A percentile compares a stretch with the other conserved stretches of the same genome.
These are phyloP conservation scores for Cylas formicarius DNA, from an alignment of 1,140 invertebrate genomes.

Conservation along the genomic window DNA sequence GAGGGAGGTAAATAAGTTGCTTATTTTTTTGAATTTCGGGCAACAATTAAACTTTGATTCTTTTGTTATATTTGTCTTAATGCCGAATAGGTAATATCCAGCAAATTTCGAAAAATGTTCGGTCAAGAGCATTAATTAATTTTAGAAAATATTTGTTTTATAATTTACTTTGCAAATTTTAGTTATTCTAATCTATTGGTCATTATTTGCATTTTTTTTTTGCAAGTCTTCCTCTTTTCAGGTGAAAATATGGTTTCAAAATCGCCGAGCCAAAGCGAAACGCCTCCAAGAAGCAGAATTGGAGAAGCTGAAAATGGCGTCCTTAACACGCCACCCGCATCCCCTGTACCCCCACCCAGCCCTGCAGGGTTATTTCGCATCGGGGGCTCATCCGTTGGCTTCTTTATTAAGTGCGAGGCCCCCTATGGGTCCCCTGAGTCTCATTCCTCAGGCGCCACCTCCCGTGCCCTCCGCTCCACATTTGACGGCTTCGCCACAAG, in stretches of 20 bases:
- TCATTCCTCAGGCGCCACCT: conserved; percentile 33
- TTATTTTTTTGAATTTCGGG: no score
- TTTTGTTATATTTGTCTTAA: not conserved
- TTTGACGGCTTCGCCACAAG: conserved; percentile 29
- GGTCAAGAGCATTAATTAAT: not conserved
- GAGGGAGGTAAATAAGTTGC: no score
- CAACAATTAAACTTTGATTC: not conserved
- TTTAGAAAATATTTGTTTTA: not conserved
- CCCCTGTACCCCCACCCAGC: conserved; percentile 40
- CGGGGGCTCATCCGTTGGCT: conserved; percentile 39
- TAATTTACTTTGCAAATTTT: not conserved
- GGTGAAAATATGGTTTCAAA: conserved; percentile 98
- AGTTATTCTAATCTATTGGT: not conserved
- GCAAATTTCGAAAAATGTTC: conserved; percentile 3
- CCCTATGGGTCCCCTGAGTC: conserved; percentile 33
- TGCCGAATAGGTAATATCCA: no score
- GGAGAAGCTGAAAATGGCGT: conserved; percentile 57
- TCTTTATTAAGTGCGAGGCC: conserved; percentile 37
- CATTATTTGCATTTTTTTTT: conserved; percentile 6
- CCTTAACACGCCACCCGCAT: conserved; percentile 37
- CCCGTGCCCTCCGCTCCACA: conserved; percentile 24
- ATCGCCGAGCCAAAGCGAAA: conserved; percentile 89
- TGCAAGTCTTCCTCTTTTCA: conserved; percentile 42
- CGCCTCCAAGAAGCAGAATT: conserved; percentile 90
- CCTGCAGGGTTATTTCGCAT: conserved; percentile 39